Percentiles rank a stretch among this genome's conserved stretches.
These are phyloP conservation scores for Chitala chitala DNA, from an alignment of 2,113 vertebrate species.

Conservation along the genomic window DNA sequence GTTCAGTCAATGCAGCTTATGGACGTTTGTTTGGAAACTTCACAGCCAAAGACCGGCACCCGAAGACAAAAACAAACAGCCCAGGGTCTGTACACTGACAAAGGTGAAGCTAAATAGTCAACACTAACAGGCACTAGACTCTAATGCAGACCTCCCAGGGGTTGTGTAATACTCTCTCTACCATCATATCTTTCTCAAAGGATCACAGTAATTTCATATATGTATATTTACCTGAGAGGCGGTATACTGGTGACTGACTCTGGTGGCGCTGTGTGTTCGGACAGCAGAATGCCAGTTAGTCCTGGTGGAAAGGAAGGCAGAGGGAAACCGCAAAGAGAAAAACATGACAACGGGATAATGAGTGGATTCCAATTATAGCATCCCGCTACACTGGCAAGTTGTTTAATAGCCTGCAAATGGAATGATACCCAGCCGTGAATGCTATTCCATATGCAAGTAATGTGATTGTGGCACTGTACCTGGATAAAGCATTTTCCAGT, in stretches of 20 bases:
- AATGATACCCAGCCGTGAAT: too few species aligned
- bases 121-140: too few species aligned
- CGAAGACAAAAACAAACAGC: not conserved
- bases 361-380: not conserved
- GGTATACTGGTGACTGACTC: not conserved
- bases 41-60: not conserved
- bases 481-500: too few species aligned
- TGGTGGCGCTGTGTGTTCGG: not conserved
- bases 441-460: not conserved
- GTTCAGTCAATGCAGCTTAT: not conserved
- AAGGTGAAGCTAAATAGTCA: too few species aligned
- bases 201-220: too few species aligned
- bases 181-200: not conserved
- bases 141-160: too few species aligned
- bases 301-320: constrained; percentile 46
- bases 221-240: constrained; percentile 21
- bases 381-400: not conserved
- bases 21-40: not conserved
- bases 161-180: too few species aligned
- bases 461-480: too few species aligned
- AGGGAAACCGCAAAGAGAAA: not conserved
- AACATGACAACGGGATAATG: not conserved
- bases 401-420: not conserved
- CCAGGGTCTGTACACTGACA: too few species aligned
- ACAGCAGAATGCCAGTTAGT: not conserved